These are phyloP conservation scores for Sinocyclocheilus anophthalmus DNA, from an alignment of 2,113 vertebrate genomes.

Conservation along the genomic window DNA sequence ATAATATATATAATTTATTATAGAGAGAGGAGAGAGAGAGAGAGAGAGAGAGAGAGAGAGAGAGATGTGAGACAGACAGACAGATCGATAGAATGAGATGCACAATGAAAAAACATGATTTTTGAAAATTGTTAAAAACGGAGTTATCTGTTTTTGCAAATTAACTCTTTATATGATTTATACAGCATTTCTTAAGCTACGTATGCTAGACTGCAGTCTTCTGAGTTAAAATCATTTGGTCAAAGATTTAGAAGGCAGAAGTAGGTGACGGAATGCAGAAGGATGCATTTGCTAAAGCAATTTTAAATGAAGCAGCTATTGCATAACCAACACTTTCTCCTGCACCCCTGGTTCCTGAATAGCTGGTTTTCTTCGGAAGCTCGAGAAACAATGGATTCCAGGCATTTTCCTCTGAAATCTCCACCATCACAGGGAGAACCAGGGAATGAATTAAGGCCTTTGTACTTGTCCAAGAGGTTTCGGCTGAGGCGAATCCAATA, in stretches of 20 bases:
- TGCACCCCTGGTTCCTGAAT: constrained; percentile 48
- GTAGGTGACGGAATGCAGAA: neutral
- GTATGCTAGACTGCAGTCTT: neutral
- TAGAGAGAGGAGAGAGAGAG: too few species aligned
- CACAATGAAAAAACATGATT: too few species aligned
- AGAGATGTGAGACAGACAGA: too few species aligned
- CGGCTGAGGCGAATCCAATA: constrained; percentile 56
- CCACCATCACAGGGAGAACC: constrained; percentile 64
- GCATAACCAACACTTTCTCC: constrained; percentile 42
- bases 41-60: too few species aligned
- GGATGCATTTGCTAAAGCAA: neutral
- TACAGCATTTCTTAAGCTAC: neutral
- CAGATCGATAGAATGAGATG: too few species aligned
- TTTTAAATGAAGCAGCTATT: constrained; percentile 8
- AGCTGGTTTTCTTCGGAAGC: constrained; percentile 52
- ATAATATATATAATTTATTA: too few species aligned
- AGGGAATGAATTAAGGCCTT: constrained; percentile 68
- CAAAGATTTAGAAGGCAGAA: neutral
- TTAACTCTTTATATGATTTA: neutral
- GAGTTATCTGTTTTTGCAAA: too few species aligned
- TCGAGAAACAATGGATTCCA: constrained; percentile 61
- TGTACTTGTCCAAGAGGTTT: constrained; percentile 62
- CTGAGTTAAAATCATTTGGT: neutral
- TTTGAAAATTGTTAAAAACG: too few species aligned
- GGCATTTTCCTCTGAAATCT: constrained; percentile 58